Base-by-base conservation (phyloP, 2,888 invertebrate species). In the Hypsopygia costalis region DNA sequence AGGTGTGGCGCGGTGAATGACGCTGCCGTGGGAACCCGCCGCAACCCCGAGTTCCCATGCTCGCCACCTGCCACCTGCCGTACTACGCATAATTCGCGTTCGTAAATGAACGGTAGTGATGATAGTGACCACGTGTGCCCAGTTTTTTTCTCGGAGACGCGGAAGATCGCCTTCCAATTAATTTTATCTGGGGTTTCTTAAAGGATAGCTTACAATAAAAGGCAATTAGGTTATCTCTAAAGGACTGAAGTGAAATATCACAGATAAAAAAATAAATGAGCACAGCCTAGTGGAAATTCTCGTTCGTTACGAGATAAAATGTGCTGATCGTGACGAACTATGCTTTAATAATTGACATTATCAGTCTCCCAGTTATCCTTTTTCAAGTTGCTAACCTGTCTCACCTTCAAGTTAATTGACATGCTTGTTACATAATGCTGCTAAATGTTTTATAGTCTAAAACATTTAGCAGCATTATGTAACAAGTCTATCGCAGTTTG, bases 61-160 rank as follows among this genome's bases (percentile, higher is more conserved):
- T 55, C 68, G 54, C 56, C 59, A 82, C 81, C 79, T 79, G 81
- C 81, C 87, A 85, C 86, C 85, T 85, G 86, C 83, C 78, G 72
- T 85, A 87, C 83, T 87, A 86, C 87, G 86, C 87, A 86, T 88
- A 85, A 87, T 87, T 86, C 85, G 86, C 85, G 79, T 79, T 79
- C 82, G 85, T 86, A 87, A 87, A 83, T 83, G 87, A 86, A 87
- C 87, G 87, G 88, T 88, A 87, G 85, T 16, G 4, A 4, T 88
- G 87, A 83, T 16, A 16, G 16, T 88, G 87, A 83, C 87, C 88
- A 88, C 88, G 88, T 88, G 86, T 81, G 73, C 67, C 63, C 67
- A 63, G 65, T 78, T 79, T 80, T 83, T 83, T 81, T 70, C 64
- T 50, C 63, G 59, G 58, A 58, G 69, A 81, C 77, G 80, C 86